Evolutionary conservation across 2,888 invertebrate species (phyloP), one percentile per base, ranked within the genome.

Genomic region (Caenorhabditis japonica): DNA sequence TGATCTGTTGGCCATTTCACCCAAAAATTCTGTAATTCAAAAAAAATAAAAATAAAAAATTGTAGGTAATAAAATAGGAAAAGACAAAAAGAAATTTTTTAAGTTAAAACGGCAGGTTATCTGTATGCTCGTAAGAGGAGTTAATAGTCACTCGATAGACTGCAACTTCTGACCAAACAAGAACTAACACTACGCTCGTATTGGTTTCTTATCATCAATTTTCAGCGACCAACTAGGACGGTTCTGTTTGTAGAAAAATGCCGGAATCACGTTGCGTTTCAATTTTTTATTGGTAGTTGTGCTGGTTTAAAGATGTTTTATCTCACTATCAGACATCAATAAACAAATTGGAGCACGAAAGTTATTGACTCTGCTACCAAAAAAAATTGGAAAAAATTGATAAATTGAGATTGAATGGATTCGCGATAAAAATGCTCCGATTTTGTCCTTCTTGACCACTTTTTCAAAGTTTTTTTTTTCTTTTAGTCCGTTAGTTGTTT

Each of bases 141-240:
- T 66, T 66, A 51, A 66, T 56, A 66, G 66, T 56, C 56, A 66
- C 43, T 66, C 44, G 56, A 66, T 56, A 56, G 66, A 66, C 66
- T 66, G 66, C 66, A 56, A 47, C 56, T 66, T 66, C 66, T 49
- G 56, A 56, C 56, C 66, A 49, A 51, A 66, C 56, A 66, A 66
- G 56, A 66, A 56, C 56, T 66, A 66, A 56, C 49, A 56, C 66
- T 66, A 66, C 66, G 64, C 64, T 56, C 49, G 55, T 41, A 56
- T 66, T 66, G 66, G 56, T 56, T 66, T 56, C 41, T n/a, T n/a
- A n/a, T n/a, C n/a, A n/a, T n/a, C n/a, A 36, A 19, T 19, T 58
- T 51, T 58, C 56, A 58, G 39, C 56, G 51, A 49, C 49, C 56
- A 56, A 55, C 53, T 39, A 53, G 53, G 46, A 53, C 53, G 15